Percentiles rank a stretch among this genome's conserved stretches.
phyloP scores from a whole-genome alignment of 2,797 vertebrate species.

The Spondyliosoma cantharus region DNA sequence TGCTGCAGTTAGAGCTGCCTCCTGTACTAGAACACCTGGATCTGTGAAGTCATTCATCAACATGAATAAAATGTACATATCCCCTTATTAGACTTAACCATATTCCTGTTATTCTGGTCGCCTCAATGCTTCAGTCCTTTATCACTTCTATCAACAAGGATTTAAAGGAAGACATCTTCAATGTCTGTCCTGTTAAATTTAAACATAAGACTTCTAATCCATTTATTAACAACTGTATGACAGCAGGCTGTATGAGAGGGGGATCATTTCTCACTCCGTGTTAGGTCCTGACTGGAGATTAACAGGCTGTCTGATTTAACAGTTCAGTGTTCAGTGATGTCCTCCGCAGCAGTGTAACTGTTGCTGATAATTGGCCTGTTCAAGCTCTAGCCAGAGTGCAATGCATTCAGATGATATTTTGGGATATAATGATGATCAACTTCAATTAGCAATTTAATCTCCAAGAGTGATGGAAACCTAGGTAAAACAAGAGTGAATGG shows the following conservation, averaged over 20 bases:
- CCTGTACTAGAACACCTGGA: not conserved
- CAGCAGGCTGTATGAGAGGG: not conserved
- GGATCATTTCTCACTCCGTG: not conserved
- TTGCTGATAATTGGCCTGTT: not conserved
- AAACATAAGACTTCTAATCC: not conserved
- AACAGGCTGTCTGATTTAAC: not conserved
- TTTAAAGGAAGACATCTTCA: not conserved
- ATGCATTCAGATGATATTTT: not conserved
- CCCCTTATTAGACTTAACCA: not conserved
- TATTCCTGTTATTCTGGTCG: not conserved
- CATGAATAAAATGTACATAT: not conserved
- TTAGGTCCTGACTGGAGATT: not conserved
- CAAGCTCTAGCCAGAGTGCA: not conserved
- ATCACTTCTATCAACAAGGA: not conserved
- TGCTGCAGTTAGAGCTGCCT: not conserved
- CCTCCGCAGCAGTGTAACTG: not conserved
- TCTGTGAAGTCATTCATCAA: not conserved
- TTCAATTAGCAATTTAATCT: too few relatives aligned
- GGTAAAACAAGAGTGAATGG: too few relatives aligned
- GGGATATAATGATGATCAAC: too few relatives aligned
- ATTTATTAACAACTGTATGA: constrained; percentile 4
- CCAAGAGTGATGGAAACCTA: too few relatives aligned
- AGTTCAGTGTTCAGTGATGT: not conserved
- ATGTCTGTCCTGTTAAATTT: constrained; percentile 3
- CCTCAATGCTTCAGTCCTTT: not conserved